Percentiles rank a stretch among this genome's conserved stretches.
Conservation (phyloP, 53 echinoderm and acorn worm genomes). For the Antedon mediterranea region DNA sequence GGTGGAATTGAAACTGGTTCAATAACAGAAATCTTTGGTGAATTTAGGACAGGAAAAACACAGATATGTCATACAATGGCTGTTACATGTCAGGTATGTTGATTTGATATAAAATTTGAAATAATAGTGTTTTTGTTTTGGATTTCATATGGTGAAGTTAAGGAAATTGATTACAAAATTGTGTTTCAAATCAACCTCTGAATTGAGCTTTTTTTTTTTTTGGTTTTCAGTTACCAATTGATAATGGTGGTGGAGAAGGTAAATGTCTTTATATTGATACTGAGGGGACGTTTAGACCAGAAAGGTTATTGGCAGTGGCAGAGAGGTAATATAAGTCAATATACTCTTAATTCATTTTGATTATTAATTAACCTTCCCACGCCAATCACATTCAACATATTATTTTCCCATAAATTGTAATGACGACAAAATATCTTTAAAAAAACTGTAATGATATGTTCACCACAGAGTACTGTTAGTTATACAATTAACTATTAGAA, state of each 20-base stretch:
- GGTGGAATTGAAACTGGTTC: conserved; percentile 99
- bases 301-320: conserved; percentile 85
- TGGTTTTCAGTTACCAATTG: conserved; percentile 65
- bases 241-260: conserved; percentile 95
- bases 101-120: too few species aligned
- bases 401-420: too few species aligned
- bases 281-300: conserved; percentile 95
- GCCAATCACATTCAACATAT: too few species aligned
- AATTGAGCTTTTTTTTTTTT: background rate
- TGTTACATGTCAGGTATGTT: conserved; percentile 86
- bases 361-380: too few species aligned
- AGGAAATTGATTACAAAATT: too few species aligned
- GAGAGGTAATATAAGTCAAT: conserved; percentile 48
- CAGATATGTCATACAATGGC: conserved; percentile 96
- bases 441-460: too few species aligned
- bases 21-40: conserved; percentile 98
- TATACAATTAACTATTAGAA: too few species aligned
- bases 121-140: too few species aligned
- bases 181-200: too few species aligned
- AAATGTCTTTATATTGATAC: conserved; percentile 96
- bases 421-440: too few species aligned
- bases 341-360: background rate
- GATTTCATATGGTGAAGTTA: too few species aligned
- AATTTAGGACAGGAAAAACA: conserved; percentile 97
- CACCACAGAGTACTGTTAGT: too few species aligned